Evolutionary conservation across 2,888 invertebrate species (phyloP).

Genomic region (Chrysolina haemoptera): DNA sequence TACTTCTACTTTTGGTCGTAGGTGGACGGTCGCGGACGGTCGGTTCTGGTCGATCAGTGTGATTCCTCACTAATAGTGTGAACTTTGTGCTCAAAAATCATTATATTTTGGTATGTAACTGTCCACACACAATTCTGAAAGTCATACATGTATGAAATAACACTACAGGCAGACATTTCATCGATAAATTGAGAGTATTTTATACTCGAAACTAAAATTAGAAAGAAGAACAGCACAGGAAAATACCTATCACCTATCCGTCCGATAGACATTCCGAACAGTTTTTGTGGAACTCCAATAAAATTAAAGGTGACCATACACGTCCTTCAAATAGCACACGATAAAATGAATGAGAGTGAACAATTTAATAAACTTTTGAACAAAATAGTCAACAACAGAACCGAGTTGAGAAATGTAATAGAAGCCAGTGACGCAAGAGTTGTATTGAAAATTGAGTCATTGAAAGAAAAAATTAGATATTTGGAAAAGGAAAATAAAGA

Average conservation of each 20-base stretch:
- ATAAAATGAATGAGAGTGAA: background rate
- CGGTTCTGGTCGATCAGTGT: too few species aligned
- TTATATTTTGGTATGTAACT: too few species aligned
- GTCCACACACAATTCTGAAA: too few species aligned
- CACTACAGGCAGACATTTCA: conserved; percentile 15
- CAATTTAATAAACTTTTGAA: background rate
- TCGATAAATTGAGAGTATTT: background rate
- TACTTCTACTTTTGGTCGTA: too few species aligned
- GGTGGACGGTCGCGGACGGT: too few species aligned
- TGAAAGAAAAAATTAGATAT: background rate
- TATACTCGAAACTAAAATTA: background rate
- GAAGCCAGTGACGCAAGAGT: too few species aligned
- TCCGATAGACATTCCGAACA: background rate
- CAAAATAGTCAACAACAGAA: background rate
- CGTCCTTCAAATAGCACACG: background rate
- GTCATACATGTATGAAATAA: conserved; percentile 22
- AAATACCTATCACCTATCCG: background rate
- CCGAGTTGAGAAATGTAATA: background rate
- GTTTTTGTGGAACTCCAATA: background rate
- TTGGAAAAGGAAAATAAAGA: background rate
- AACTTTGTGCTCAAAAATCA: too few species aligned
- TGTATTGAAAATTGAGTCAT: too few species aligned
- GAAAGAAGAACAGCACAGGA: background rate
- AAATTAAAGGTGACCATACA: background rate
- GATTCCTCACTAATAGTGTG: too few species aligned